phyloP scores from a whole-genome alignment of 2,797 vertebrate genomes.

The Pseudocheirus occidentalis region DNA sequence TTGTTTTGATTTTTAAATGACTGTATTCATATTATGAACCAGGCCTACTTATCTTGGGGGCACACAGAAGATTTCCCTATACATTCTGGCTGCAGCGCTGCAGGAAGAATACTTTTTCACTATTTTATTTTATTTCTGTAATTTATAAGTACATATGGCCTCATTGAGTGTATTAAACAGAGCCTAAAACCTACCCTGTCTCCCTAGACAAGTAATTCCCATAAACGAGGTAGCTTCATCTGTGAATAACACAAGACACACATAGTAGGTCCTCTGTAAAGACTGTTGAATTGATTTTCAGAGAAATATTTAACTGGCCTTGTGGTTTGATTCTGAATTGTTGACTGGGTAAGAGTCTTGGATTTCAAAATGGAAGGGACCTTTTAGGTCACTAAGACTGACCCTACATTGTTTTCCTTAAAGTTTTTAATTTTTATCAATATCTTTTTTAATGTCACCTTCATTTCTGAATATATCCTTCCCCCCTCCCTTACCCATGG shows the following conservation, averaged over 20 bases:
- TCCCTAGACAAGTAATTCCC: not conserved
- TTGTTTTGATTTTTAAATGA: not conserved
- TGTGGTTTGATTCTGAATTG: not conserved
- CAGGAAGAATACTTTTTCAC: not conserved
- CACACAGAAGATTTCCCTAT: not conserved
- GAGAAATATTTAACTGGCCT: not conserved
- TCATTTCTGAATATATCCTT: not conserved
- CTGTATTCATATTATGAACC: not conserved
- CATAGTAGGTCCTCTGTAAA: not conserved
- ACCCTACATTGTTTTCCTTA: not conserved
- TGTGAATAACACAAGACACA: not conserved
- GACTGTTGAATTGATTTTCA: not conserved
- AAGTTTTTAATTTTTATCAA: not conserved
- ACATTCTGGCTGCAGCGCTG: not conserved
- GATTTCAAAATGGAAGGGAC: not conserved
- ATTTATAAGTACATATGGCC: not conserved
- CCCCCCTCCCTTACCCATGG: not conserved
- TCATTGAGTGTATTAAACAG: not conserved
- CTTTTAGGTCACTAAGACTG: not conserved
- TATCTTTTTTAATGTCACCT: not conserved
- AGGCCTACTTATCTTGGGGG: not conserved
- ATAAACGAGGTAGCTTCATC: not conserved
- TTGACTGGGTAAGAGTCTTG: not conserved
- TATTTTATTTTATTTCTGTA: not conserved
- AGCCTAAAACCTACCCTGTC: not conserved